Conservation (phyloP, 2,797 vertebrate species). For the Phalloptychus januarius region DNA sequence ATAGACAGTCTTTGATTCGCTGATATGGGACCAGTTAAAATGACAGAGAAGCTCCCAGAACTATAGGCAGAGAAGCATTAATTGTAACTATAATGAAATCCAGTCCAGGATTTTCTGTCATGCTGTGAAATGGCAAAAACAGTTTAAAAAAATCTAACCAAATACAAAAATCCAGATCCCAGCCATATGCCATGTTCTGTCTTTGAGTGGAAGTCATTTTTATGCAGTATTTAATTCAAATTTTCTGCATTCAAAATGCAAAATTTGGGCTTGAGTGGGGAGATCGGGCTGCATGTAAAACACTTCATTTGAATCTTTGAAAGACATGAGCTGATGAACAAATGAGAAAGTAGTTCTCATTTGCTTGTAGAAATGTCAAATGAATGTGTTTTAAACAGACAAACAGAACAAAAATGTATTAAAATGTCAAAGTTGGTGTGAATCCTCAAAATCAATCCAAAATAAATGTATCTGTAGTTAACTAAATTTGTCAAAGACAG, state of each 20-base stretch:
- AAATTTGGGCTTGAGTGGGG: conserved; percentile 7
- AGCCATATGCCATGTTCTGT: background rate
- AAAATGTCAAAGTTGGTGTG: background rate
- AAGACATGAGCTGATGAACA: background rate
- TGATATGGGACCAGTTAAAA: background rate
- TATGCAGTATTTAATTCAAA: conserved; percentile 35
- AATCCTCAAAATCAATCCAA: background rate
- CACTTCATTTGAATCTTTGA: conserved; percentile 37
- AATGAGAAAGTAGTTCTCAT: background rate
- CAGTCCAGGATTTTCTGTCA: background rate
- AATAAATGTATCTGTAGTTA: background rate
- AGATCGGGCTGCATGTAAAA: conserved; percentile 54
- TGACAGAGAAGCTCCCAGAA: background rate
- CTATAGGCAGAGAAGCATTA: background rate
- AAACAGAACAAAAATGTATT: background rate
- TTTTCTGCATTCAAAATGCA: conserved; percentile 48
- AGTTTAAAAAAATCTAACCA: background rate
- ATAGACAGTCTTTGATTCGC: background rate
- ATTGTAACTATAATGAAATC: background rate
- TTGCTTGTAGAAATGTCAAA: background rate
- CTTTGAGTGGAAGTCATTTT: background rate
- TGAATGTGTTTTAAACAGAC: background rate
- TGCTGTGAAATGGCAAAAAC: background rate
- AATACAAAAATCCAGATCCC: background rate
- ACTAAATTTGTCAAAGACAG: background rate